Evolutionary conservation across 2,113 vertebrate genomes (phyloP).

Genomic region (Phainopepla nitens): DNA sequence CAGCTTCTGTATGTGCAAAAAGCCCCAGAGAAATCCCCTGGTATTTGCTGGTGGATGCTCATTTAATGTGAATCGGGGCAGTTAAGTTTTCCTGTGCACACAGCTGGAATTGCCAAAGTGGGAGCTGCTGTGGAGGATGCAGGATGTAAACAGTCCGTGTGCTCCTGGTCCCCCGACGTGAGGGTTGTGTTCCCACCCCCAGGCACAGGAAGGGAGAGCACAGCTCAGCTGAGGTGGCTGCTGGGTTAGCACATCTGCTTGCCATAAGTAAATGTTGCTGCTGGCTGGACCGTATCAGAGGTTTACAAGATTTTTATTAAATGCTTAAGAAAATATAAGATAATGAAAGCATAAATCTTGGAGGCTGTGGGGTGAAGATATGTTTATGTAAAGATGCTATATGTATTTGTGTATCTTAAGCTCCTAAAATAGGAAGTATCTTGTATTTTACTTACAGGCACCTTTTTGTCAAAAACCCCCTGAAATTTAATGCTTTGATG

Average conservation of each 20-base stretch:
- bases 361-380: neutral
- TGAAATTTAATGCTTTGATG: neutral
- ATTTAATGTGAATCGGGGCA: neutral
- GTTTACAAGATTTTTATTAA: neutral
- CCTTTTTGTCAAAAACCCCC: neutral
- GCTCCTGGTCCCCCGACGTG: accelerated
- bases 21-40: neutral
- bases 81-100: neutral
- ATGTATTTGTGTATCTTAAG: neutral
- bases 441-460: neutral
- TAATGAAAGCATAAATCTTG: neutral
- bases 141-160: neutral
- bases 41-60: neutral
- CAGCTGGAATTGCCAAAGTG: neutral
- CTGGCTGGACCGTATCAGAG: accelerated
- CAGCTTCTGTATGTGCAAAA: neutral
- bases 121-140: neutral
- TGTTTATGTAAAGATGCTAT: accelerated
- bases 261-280: neutral
- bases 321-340: accelerated
- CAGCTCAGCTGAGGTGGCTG: accelerated
- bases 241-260: neutral
- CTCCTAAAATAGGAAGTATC: neutral
- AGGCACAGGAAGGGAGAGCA: neutral
- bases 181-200: neutral